Conservation (phyloP, 2,113 vertebrate species). For the Romanogobio albipinnatus region DNA sequence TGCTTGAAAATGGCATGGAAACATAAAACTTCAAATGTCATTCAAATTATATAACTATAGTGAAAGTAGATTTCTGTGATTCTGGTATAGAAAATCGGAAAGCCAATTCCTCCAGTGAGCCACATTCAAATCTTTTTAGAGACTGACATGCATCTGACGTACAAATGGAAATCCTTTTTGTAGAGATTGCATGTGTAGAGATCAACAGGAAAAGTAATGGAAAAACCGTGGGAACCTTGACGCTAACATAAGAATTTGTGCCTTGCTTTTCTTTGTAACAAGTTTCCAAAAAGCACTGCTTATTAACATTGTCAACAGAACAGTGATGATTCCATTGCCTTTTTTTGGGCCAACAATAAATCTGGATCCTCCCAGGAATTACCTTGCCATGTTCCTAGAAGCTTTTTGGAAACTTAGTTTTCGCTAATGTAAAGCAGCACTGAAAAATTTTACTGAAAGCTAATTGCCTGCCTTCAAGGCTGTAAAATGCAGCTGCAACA, state of each 20-base stretch:
- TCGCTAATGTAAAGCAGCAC: background rate
- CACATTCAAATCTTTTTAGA: background rate
- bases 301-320: background rate
- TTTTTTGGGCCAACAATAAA: background rate
- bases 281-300: background rate
- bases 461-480: constrained; percentile 22
- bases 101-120: background rate
- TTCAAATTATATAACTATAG: background rate
- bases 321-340: background rate
- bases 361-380: background rate
- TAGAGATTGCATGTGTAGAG: background rate
- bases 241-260: background rate
- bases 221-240: background rate
- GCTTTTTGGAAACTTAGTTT: constrained; percentile 6
- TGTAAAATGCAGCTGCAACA: background rate
- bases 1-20: background rate
- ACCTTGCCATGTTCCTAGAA: constrained; percentile 8
- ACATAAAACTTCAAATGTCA: background rate
- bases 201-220: background rate
- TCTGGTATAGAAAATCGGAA: background rate
- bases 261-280: background rate
- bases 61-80: background rate
- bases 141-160: background rate
- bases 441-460: background rate
- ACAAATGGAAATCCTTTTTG: background rate